Evolutionary conservation across 2,113 vertebrate genomes (phyloP), one percentile per base, ranked within the genome.

Genomic region (Symphodus melops): DNA sequence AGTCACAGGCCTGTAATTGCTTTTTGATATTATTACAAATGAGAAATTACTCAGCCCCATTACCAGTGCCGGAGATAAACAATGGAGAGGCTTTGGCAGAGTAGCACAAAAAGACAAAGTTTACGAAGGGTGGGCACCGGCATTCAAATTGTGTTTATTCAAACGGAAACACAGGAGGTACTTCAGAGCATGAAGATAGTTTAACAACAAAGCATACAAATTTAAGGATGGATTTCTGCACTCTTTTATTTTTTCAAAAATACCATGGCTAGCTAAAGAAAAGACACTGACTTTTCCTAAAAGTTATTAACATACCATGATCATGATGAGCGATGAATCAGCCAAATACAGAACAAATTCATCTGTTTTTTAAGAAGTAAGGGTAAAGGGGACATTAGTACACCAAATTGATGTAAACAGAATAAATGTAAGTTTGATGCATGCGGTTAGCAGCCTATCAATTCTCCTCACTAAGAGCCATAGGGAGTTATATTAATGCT

Each of bases 11-110:
- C 86, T 89, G 87, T 93, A 93, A 93, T 94, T 93, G 91, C 87
- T 91, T 93, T 93, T 94, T 93, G 89, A 94, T 92, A 90, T 92
- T 91, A 86, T 89, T 90, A 92, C 91, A 92, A 93, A 93, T 93
- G 91, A 93, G 89, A 91, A 94, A 92, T 93, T 82, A 89, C 89
- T 89, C 75, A 77, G 82, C 84, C 83, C 89, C 86, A 93, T 94
- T 92, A 93, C 89, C 77, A 67, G 82, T 28, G 25, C 73, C 2
- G 76, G 79, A 79, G 87, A 93, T 90, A 90, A 93, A 93, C 93
- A 92, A 85, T 69, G 66, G 78, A 68, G 76, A 78, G 87, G 70
- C 78, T 81, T 75, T n/a, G n/a, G 75, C 51, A 11, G 69, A 68
- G 77, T 1, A 23, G 78, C 25, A 44, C 4, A 83, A 88, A 87